Conservation (phyloP, 2,797 vertebrate genomes). For the Poeciliopsis infans region DNA sequence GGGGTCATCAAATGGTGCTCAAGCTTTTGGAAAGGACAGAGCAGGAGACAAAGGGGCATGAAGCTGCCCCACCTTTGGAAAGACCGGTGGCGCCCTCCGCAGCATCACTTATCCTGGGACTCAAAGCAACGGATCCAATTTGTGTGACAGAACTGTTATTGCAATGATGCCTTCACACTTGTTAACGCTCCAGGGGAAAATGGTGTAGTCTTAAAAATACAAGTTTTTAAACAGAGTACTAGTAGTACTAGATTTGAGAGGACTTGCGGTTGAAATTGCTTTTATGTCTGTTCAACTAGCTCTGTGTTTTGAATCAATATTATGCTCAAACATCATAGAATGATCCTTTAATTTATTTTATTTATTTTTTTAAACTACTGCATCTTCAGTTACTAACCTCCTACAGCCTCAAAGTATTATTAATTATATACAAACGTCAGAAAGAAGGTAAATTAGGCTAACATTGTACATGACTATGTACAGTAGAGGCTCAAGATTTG, state of each 20-base stretch:
- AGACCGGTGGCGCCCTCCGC: slow-evolving; percentile 14
- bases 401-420: background rate
- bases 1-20: slow-evolving; percentile 18
- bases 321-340: background rate
- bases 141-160: background rate
- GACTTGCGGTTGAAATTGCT: background rate
- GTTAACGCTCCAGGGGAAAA: background rate
- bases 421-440: background rate
- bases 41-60: slow-evolving; percentile 25
- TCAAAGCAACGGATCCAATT: slow-evolving; percentile 9
- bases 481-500: background rate
- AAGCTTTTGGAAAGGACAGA: slow-evolving; percentile 30
- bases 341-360: background rate
- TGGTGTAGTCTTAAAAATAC: background rate
- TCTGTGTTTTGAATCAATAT: background rate
- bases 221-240: background rate
- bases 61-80: slow-evolving; percentile 17
- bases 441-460: background rate
- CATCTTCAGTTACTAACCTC: background rate
- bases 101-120: slow-evolving; percentile 34
- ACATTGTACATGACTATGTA: background rate
- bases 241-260: background rate
- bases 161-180: background rate
- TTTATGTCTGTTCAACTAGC: background rate
- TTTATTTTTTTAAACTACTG: too few relatives aligned